Base-by-base conservation (phyloP, 2,888 invertebrate species). In the Pyralis farinalis region DNA sequence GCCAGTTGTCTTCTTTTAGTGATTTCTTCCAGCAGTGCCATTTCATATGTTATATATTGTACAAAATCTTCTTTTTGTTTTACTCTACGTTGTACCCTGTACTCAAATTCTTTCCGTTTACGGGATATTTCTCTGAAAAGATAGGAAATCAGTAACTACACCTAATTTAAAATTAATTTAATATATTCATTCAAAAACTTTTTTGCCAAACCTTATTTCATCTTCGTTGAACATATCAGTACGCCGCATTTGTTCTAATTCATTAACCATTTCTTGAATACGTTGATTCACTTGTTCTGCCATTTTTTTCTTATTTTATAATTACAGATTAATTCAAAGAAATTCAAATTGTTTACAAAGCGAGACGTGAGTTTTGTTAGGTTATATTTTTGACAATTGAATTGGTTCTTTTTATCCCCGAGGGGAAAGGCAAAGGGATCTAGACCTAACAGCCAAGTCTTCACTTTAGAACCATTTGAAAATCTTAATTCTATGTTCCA, bases 221-320 rank as follows among this genome's bases (percentile, higher is more conserved):
- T 91, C 91, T 42, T 91, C 90, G 6, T 91, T 89, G 63, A 94
- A 95, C 37, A 97, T 80, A 60, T 92, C 91, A 25, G 92, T 91
- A 56, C 93, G 90, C 61, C 92, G 91, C 93, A 97, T 93, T 67
- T 94, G 93, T 72, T 96, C 95, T 64, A 97, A 90, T 72, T 95
- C 95, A 47, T 93, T 93, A 59, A 96, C 91, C 91, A 94, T 93
- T 49, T 92, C 92, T 86, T 97, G 96, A 56, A 94, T 91, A 68
- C 93, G 92, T 70, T 92, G 92, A 65, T 95, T 93, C 1, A 96
- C 95, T 77, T 93, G 91, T 83, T 97, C 97, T 8, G 95, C 94
- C 96, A 97, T 96, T 62, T 66, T n/a, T n/a, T n/a, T n/a, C n/a
- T n/a, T n/a, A n/a, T n/a, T n/a, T n/a, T n/a, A n/a, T 16, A 16